These are phyloP conservation scores for Tokudaia tokunoshimensis DNA, from an alignment of 2,797 vertebrate species.

Conservation along the genomic window DNA sequence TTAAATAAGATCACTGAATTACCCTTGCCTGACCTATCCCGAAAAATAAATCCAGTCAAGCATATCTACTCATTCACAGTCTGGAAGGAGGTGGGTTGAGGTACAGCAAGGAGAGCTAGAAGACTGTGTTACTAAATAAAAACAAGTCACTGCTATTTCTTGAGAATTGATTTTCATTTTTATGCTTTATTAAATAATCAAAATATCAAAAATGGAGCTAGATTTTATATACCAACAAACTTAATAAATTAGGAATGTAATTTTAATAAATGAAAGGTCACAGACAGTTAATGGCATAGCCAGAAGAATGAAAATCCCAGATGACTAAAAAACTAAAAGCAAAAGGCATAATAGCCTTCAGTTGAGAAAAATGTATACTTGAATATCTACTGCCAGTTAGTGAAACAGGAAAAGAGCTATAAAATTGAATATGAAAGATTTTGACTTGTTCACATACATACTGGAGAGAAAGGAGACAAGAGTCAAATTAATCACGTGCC, in stretches of 20 bases:
- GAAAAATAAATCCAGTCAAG: constrained; percentile 25
- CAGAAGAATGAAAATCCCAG: background rate
- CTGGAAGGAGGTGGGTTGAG: background rate
- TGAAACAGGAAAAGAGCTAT: background rate
- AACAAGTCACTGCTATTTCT: background rate
- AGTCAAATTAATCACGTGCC: background rate
- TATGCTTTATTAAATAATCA: constrained; percentile 22
- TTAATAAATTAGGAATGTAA: constrained; percentile 27
- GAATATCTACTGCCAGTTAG: background rate
- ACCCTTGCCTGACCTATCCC: background rate
- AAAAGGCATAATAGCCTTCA: background rate
- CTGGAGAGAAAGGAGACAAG: background rate
- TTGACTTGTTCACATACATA: background rate
- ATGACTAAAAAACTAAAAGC: constrained; percentile 23
- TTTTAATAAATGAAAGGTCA: constrained; percentile 52
- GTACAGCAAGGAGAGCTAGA: background rate
- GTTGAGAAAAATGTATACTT: background rate
- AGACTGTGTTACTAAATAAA: constrained; percentile 4
- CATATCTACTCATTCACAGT: background rate
- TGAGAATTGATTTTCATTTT: background rate
- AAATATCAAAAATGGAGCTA: background rate
- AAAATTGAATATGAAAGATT: background rate
- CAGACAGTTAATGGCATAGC: background rate
- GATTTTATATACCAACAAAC: constrained; percentile 24
- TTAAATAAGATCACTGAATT: constrained; percentile 65